A percentile compares a stretch with the other conserved stretches of the same genome.
These are phyloP conservation scores for Ibidorhyncha struthersii DNA, from an alignment of 2,113 vertebrate genomes.

Conservation along the genomic window DNA sequence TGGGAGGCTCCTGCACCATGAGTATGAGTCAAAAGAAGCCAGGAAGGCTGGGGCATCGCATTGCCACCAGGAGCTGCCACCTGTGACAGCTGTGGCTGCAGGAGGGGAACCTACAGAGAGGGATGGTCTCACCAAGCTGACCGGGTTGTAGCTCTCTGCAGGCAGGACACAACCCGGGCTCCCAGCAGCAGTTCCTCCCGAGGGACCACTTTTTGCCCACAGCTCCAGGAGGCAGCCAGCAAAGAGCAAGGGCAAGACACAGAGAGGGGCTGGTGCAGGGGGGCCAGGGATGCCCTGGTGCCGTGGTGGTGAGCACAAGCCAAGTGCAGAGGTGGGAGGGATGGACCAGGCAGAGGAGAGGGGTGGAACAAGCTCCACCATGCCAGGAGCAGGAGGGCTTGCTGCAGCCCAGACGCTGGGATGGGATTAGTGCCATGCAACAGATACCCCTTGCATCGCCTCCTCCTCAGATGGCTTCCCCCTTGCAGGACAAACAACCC, in stretches of 20 bases:
- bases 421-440: not conserved
- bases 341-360: not conserved
- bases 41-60: too few species aligned
- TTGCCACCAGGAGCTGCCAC: not conserved
- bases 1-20: not conserved
- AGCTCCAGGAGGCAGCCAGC: not conserved
- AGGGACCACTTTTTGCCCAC: not conserved
- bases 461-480: not conserved
- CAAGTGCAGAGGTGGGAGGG: not conserved
- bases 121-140: fast-evolving
- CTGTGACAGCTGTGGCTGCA: not conserved
- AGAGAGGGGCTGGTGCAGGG: not conserved
- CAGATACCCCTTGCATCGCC: not conserved
- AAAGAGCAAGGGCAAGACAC: not conserved
- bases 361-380: not conserved
- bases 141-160: not conserved
- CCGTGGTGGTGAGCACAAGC: not conserved
- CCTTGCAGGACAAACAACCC: not conserved
- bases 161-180: not conserved
- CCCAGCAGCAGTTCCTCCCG: not conserved
- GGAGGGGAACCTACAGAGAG: not conserved
- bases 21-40: not conserved
- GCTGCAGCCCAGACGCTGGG: not conserved
- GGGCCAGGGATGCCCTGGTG: not conserved
- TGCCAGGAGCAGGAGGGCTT: not conserved